A percentile compares a stretch with the other conserved stretches of the same genome.
phyloP scores from a whole-genome alignment of 2,113 vertebrate species.

The Lepisosteus osseus region DNA sequence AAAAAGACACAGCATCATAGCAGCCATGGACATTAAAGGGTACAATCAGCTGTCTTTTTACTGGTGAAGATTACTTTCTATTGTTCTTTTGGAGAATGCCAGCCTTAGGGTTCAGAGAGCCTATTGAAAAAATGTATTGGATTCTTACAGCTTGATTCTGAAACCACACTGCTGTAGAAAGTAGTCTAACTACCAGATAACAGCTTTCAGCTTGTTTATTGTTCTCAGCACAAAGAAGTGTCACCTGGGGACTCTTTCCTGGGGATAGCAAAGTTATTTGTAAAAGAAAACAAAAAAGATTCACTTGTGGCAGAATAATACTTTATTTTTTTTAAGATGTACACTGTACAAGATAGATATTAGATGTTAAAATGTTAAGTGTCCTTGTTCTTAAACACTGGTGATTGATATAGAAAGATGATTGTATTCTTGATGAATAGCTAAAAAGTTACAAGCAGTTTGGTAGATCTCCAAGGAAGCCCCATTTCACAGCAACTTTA shows the following conservation, averaged over 20 bases:
- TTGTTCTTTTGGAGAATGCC: neutral
- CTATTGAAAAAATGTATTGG: slow-evolving; percentile 2
- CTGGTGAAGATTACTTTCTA: slow-evolving; percentile 1
- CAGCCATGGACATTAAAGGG: neutral
- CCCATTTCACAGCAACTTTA: too few relatives aligned
- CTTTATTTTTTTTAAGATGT: too few relatives aligned
- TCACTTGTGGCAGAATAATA: neutral
- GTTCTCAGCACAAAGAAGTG: neutral
- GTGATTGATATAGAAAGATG: too few relatives aligned
- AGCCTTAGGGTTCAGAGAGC: slow-evolving; percentile 2
- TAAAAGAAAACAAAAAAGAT: neutral
- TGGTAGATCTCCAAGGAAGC: too few relatives aligned
- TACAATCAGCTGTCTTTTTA: neutral
- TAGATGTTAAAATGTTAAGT: too few relatives aligned
- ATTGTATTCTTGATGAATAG: too few relatives aligned
- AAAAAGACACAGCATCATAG: neutral
- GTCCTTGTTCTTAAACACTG: too few relatives aligned
- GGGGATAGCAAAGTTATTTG: neutral
- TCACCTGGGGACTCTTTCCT: slow-evolving; percentile 1
- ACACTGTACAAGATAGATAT: too few relatives aligned
- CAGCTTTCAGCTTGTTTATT: neutral
- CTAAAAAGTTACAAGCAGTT: too few relatives aligned
- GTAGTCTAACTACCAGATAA: slow-evolving; percentile 1
- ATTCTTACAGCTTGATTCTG: neutral
- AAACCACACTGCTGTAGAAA: neutral